phyloP scores from a whole-genome alignment of 2,113 vertebrate genomes.

The Saccopteryx bilineata region DNA sequence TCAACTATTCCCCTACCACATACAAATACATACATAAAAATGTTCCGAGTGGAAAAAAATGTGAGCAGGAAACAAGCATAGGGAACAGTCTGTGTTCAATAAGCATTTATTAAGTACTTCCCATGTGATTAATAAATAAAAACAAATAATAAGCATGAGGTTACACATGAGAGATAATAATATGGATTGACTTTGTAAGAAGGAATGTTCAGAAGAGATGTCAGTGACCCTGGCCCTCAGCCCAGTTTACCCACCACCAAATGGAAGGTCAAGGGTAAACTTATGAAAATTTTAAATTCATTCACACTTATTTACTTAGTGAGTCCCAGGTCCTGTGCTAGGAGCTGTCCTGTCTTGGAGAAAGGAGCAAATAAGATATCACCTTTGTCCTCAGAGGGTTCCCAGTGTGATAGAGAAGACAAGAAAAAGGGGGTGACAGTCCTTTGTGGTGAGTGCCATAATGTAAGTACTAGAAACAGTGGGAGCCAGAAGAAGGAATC shows the following conservation, averaged over 20 bases:
- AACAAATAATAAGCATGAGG: constrained; percentile 35
- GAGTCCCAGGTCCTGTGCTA: background rate
- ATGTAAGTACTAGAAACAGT: background rate
- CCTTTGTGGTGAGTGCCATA: background rate
- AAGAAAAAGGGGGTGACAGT: background rate
- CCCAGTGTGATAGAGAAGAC: background rate
- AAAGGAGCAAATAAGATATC: constrained; percentile 14
- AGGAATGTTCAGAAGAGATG: constrained; percentile 19
- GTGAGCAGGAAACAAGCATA: constrained; percentile 53
- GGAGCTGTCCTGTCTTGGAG: background rate
- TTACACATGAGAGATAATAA: background rate
- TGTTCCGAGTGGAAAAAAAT: constrained; percentile 31
- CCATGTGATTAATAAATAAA: constrained; percentile 42
- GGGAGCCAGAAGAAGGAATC: constrained; percentile 6
- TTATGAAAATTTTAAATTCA: constrained; percentile 26
- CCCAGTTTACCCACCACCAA: constrained; percentile 43
- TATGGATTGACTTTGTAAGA: background rate
- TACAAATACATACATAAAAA: background rate
- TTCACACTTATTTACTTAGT: constrained; percentile 41
- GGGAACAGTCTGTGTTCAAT: constrained; percentile 23
- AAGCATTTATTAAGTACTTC: constrained; percentile 57
- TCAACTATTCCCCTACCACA: background rate
- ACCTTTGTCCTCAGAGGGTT: constrained; percentile 24
- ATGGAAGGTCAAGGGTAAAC: constrained; percentile 20
- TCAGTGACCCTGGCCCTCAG: constrained; percentile 3